These are phyloP conservation scores for Chionomys nivalis DNA, from an alignment of 2,113 vertebrate genomes.

Conservation along the genomic window DNA sequence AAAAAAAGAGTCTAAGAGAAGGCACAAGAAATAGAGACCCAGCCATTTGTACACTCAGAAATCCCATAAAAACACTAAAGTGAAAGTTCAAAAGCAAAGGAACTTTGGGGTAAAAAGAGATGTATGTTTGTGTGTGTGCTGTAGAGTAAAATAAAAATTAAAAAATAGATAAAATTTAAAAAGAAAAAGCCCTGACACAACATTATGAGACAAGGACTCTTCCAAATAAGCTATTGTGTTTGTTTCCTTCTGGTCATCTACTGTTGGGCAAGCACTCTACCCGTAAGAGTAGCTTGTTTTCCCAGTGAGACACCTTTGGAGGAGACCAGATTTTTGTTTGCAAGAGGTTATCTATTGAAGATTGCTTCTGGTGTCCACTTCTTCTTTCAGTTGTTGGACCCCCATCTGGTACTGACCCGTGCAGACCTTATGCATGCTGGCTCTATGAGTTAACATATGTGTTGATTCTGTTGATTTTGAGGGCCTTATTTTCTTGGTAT, in stretches of 20 bases:
- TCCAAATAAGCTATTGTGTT: neutral
- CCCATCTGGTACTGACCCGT: neutral
- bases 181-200: neutral
- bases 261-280: neutral
- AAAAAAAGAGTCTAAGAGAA: neutral
- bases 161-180: neutral
- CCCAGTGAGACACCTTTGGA: neutral
- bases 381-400: neutral
- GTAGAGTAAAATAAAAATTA: neutral
- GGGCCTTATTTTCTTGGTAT: neutral
- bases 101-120: neutral
- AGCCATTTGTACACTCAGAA: neutral
- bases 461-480: neutral
- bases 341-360: neutral
- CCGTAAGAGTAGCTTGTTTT: neutral
- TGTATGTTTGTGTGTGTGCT: too few species aligned
- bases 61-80: neutral
- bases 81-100: neutral
- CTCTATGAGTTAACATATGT: neutral
- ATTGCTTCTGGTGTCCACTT: neutral
- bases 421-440: neutral
- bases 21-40: neutral
- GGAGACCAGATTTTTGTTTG: neutral
- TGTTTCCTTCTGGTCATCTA: neutral
- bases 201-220: too few species aligned